A percentile compares a stretch with the other conserved stretches of the same genome.
phyloP scores from a whole-genome alignment of 2,113 vertebrate species.

The Scartelaos histophorus region DNA sequence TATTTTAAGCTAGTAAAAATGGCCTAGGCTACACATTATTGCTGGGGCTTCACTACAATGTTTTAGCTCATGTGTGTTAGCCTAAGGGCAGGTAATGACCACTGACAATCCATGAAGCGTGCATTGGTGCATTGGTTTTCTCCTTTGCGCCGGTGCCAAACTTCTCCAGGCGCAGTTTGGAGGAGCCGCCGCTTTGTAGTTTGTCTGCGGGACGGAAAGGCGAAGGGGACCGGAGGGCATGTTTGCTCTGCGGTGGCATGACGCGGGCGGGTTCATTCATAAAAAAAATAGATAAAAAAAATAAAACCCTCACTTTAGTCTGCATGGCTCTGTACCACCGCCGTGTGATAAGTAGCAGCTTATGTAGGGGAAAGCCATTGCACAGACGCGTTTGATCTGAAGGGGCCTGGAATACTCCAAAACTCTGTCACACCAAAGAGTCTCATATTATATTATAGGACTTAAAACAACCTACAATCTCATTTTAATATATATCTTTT shows the following conservation, averaged over 20 bases:
- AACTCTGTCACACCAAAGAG: background rate
- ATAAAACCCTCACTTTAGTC: conserved; percentile 43
- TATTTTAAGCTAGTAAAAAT: background rate
- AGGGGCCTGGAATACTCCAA: background rate
- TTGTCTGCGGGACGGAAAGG: conserved; percentile 46
- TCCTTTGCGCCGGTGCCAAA: conserved; percentile 3
- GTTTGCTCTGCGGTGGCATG: conserved; percentile 81
- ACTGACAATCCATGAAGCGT: background rate
- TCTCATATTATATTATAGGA: background rate
- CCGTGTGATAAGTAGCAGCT: background rate
- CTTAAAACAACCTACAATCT: no score
- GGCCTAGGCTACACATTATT: background rate
- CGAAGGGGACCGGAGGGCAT: conserved; percentile 60
- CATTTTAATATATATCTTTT: no score
- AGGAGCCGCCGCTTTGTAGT: conserved; percentile 39
- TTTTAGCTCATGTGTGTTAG: background rate
- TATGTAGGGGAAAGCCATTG: background rate
- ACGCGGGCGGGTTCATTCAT: conserved; percentile 78
- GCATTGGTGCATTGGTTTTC: background rate
- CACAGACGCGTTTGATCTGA: background rate
- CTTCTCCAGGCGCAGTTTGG: conserved; percentile 27
- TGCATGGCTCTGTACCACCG: conserved; percentile 29
- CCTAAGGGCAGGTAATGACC: background rate
- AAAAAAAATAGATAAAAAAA: conserved; percentile 74
- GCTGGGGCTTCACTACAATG: background rate